Percentiles rank a stretch among this genome's conserved stretches.
phyloP scores from a whole-genome alignment of 2,797 vertebrate genomes.

The Enteromius paludinosus region DNA sequence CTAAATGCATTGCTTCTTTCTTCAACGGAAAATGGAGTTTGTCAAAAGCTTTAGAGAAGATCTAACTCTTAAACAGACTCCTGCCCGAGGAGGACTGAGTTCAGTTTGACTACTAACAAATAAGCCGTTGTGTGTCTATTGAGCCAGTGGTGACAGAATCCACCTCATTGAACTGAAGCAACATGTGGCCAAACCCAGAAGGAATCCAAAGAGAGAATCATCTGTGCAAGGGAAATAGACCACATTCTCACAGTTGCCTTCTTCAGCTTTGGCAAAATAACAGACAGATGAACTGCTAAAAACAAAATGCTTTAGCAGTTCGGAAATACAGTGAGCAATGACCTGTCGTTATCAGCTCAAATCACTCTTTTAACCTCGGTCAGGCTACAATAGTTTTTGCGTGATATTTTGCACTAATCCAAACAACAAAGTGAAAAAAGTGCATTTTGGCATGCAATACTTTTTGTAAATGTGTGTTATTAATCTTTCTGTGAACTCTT shows the following conservation, averaged over 20 bases:
- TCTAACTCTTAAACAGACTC: constrained; percentile 35
- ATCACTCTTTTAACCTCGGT: not conserved
- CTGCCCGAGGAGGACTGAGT: constrained; percentile 1
- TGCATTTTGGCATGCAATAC: not conserved
- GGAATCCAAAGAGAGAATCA: constrained; percentile 15
- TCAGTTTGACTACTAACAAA: constrained; percentile 25
- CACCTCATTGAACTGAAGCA: constrained; percentile 7
- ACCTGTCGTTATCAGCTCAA: not conserved
- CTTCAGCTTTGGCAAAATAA: constrained; percentile 35
- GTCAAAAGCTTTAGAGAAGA: constrained; percentile 28
- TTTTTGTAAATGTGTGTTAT: too few relatives aligned
- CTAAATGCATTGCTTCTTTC: not conserved
- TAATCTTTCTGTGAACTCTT: not conserved
- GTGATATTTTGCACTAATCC: not conserved
- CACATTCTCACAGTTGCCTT: constrained; percentile 1
- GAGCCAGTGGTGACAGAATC: constrained; percentile 3
- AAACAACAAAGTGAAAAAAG: not conserved
- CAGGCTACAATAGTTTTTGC: too few relatives aligned
- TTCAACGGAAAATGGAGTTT: not conserved
- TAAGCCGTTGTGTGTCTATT: not conserved
- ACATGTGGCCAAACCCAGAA: constrained; percentile 15
- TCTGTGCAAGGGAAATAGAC: not conserved
- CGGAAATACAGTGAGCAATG: not conserved
- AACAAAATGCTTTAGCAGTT: not conserved
- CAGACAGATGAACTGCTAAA: constrained; percentile 6